A percentile compares a stretch with the other conserved stretches of the same genome.
phyloP scores from a whole-genome alignment of 2,888 invertebrate species.

The Carpatolechia fugitivella region DNA sequence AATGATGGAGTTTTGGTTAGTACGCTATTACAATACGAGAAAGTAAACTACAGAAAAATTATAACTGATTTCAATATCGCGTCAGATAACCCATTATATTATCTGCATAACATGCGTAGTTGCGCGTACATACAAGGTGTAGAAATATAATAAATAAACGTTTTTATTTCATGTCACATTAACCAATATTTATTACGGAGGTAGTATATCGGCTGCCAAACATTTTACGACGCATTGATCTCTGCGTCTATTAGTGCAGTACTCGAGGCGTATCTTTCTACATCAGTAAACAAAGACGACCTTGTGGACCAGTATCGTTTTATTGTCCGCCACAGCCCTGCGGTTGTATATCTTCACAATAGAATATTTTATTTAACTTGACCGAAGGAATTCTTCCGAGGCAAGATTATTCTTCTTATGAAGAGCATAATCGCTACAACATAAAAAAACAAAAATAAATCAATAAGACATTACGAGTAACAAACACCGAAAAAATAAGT shows the following conservation, averaged over 20 bases:
- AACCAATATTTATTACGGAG: constrained; percentile 19
- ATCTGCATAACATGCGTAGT: not conserved
- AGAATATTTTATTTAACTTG: constrained; percentile 22
- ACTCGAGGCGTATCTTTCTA: constrained; percentile 55
- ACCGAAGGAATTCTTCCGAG: not conserved
- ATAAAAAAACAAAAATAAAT: not conserved
- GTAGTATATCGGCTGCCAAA: constrained; percentile 22
- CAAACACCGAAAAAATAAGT: too few species aligned
- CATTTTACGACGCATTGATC: constrained; percentile 22
- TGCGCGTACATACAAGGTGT: not conserved
- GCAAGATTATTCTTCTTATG: not conserved
- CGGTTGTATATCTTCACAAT: constrained; percentile 39
- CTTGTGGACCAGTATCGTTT: constrained; percentile 65
- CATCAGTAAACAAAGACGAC: constrained; percentile 69
- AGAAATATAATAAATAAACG: constrained; percentile 14
- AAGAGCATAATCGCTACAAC: not conserved
- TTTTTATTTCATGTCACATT: constrained; percentile 14
- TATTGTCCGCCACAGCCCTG: constrained; percentile 63
- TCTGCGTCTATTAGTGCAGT: constrained; percentile 32
- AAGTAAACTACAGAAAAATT: too few species aligned
- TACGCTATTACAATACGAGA: too few species aligned
- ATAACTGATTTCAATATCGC: too few species aligned
- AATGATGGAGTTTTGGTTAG: too few species aligned
- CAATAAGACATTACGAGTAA: too few species aligned
- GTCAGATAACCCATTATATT: not conserved